Evolutionary conservation across 2,113 vertebrate genomes (phyloP).

Genomic region (Podiceps cristatus): DNA sequence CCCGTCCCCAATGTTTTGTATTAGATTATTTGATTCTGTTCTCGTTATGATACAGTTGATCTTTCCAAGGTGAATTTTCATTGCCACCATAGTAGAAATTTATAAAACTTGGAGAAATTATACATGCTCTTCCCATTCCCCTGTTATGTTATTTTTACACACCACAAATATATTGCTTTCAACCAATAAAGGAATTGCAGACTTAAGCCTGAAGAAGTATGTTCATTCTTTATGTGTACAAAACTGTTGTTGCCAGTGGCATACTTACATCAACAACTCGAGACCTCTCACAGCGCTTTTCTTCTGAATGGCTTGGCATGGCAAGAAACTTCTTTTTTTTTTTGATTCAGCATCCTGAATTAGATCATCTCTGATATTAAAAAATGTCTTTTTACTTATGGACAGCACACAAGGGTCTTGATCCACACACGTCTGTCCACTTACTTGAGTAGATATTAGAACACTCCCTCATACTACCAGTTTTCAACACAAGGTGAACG

Average conservation of each 20-base stretch:
- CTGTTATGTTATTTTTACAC: not conserved
- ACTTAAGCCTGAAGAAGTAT: not conserved
- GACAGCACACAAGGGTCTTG: not conserved
- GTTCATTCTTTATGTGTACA: not conserved
- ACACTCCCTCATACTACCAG: not conserved
- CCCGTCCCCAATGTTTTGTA: not conserved
- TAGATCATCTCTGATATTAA: not conserved
- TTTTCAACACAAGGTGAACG: not conserved
- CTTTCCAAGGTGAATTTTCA: not conserved
- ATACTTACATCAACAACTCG: not conserved
- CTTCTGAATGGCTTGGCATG: not conserved
- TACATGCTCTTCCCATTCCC: not conserved
- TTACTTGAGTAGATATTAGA: not conserved
- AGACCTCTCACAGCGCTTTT: not conserved
- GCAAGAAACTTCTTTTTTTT: not conserved
- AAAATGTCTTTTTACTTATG: not conserved
- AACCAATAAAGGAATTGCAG: not conserved
- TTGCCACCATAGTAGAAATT: not conserved
- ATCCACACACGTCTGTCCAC: not conserved
- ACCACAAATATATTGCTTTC: not conserved
- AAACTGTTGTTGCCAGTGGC: not conserved
- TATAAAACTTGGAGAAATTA: not conserved
- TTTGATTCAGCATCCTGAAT: not conserved
- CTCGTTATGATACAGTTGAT: not conserved
- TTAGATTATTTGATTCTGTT: not conserved